phyloP scores from a whole-genome alignment of 2,797 vertebrate genomes.

The Pseudocheirus occidentalis region DNA sequence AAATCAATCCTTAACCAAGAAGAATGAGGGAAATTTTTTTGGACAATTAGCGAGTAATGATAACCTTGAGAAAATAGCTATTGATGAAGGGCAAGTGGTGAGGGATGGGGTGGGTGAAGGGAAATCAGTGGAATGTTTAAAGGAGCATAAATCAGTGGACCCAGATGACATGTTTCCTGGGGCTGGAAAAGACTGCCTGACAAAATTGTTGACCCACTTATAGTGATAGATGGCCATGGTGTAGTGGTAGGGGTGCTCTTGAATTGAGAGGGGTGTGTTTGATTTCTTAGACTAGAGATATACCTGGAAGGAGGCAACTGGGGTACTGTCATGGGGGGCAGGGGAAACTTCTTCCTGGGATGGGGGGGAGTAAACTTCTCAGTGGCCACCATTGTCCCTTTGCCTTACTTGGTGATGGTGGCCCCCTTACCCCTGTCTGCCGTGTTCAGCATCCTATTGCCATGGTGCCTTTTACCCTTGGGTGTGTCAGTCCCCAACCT shows the following conservation, averaged over 20 bases:
- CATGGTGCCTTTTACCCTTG: neutral
- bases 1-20: slow-evolving; percentile 78
- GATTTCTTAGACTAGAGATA: neutral
- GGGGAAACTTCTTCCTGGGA: neutral
- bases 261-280: neutral
- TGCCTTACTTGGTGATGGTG: neutral
- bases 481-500: neutral
- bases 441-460: neutral
- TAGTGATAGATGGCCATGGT: neutral
- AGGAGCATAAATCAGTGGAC: neutral
- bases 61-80: slow-evolving; percentile 62
- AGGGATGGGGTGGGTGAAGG: neutral
- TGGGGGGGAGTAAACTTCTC: neutral
- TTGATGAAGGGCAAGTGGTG: neutral
- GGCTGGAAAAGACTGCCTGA: neutral
- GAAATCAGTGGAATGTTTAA: neutral
- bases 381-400: no score
- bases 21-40: slow-evolving; percentile 68
- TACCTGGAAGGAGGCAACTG: neutral
- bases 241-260: neutral
- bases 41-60: slow-evolving; percentile 76
- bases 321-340: neutral
- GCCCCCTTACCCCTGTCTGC: neutral
- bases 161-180: neutral
- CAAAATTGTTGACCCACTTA: neutral